Base-by-base conservation (phyloP, 2,888 invertebrate species). In the Rotaria macrura region DNA sequence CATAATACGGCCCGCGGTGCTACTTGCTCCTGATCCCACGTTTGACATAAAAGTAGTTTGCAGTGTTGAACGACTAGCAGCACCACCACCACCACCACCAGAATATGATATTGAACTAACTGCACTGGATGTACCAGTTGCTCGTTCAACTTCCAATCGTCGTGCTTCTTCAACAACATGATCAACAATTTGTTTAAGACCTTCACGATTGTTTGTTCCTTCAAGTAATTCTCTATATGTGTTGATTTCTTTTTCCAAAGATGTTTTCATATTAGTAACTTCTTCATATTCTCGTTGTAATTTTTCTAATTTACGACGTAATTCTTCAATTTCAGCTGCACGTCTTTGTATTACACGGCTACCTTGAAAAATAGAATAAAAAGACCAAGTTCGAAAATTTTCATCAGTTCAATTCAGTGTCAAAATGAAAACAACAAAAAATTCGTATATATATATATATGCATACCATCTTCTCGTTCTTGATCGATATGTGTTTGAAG, bases 161-260 rank as follows among this genome's bases (percentile, higher is more conserved):
- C 85, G 34, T 20, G 86, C 86, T 43, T 84, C 72, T 83, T 86
- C 86, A 34, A 85, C 83, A 40, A 86, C 79, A 29, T 84, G 85
- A 43, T 85, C 86, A 55, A 86, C 86, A 2, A 86, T 85, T 55
- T 85, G 86, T 65, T 85, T 85, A 10, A 86, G 57, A 40, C 86
- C 86, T 25, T 85, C 86, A 79, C 85, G 85, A 55, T 90, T 92
- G 89, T 92, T 92, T 88, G 92, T 92, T 85, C 92, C 91, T 88
- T 92, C 92, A 88, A 92, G 89, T 89, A 92, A 90, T 88, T 92
- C 92, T 87, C 92, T 89, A 90, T 92, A 92, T 87, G 92, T 92
- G 87, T 92, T 92, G 87, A 92, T 92, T 89, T 92, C 92, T 85
- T 92, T 91, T 89, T 92, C 92, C 87, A 92, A 89, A n/a, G 92